Conservation (phyloP, 1,140 invertebrate species). For the Caerostris darwini region DNA sequence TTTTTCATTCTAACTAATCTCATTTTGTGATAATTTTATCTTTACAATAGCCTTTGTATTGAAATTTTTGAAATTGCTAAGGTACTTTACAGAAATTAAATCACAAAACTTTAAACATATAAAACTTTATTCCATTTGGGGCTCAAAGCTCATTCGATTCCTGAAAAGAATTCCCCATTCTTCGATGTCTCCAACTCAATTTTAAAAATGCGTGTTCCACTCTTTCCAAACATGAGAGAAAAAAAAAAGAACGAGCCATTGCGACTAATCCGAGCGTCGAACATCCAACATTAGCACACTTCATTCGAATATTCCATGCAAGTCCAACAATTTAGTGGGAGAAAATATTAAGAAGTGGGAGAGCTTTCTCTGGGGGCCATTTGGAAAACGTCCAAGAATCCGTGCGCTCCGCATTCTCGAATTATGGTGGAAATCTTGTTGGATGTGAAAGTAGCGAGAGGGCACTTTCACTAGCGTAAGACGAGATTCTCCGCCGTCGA, state of each 20-base stretch:
- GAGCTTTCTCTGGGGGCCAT: not conserved
- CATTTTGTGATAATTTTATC: too few species aligned
- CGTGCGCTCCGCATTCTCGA: not conserved
- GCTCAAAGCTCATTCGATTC: too few species aligned
- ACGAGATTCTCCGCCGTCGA: too few species aligned
- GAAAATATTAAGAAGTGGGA: not conserved
- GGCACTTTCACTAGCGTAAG: too few species aligned
- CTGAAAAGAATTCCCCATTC: not conserved
- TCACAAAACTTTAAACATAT: too few species aligned
- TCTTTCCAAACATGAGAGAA: not conserved
- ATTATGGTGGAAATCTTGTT: not conserved
- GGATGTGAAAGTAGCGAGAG: not conserved
- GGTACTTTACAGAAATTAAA: too few species aligned
- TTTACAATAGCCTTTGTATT: too few species aligned
- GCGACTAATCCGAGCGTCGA: not conserved
- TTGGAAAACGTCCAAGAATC: not conserved
- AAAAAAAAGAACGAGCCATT: not conserved
- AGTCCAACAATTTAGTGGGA: constrained; percentile 15
- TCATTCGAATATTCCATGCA: not conserved
- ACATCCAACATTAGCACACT: constrained; percentile 18
- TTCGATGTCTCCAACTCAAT: constrained; percentile 1
- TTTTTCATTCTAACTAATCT: too few species aligned
- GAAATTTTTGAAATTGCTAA: too few species aligned
- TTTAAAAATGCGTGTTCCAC: not conserved
- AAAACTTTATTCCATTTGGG: too few species aligned